phyloP scores from a whole-genome alignment of 2,797 vertebrate species.

The Myotis myotis region DNA sequence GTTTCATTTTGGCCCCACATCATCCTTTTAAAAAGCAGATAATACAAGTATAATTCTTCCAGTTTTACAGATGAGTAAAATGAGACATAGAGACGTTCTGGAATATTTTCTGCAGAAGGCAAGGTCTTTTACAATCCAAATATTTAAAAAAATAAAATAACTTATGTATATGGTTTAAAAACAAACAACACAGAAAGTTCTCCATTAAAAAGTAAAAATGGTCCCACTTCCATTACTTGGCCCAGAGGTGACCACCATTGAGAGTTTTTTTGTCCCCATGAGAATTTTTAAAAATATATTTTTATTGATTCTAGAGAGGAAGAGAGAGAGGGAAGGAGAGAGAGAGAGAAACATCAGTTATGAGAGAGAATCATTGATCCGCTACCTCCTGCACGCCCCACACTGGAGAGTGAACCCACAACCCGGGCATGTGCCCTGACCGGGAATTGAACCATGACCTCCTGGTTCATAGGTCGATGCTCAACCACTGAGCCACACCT shows the following conservation, averaged over 20 bases:
- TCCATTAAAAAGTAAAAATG: background rate
- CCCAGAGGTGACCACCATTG: background rate
- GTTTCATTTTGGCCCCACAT: background rate
- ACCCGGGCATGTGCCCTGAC: too few relatives aligned
- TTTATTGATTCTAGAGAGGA: background rate
- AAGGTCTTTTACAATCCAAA: background rate
- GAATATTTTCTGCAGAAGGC: constrained; percentile 7
- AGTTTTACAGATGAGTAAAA: background rate
- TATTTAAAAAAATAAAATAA: background rate
- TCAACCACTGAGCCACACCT: too few relatives aligned
- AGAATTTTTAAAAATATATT: background rate
- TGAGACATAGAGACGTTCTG: background rate
- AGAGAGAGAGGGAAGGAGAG: background rate
- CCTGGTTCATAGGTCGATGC: too few relatives aligned
- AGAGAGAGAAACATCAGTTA: background rate
- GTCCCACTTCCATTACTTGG: background rate
- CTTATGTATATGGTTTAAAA: background rate
- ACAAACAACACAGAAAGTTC: background rate
- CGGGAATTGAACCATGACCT: too few relatives aligned
- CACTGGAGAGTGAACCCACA: too few relatives aligned
- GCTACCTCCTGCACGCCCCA: too few relatives aligned
- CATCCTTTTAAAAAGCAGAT: background rate
- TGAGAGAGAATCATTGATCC: background rate
- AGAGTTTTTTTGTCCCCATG: background rate
- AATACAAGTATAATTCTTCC: background rate